These are phyloP conservation scores for Drosophila limbata DNA, from an alignment of 2,888 invertebrate genomes.

Conservation along the genomic window DNA sequence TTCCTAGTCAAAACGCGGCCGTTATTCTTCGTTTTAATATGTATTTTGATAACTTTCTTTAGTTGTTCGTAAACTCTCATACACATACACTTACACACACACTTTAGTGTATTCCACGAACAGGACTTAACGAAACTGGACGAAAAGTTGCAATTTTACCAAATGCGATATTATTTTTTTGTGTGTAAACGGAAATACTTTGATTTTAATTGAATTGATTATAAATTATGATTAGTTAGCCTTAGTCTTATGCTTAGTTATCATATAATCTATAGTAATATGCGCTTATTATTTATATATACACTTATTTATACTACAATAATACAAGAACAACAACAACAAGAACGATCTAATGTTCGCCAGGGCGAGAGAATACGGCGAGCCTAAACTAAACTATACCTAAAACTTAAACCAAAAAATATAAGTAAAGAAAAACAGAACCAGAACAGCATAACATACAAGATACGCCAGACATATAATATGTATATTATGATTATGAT, in stretches of 20 bases:
- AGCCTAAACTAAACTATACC: conserved; percentile 19
- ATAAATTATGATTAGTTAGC: conserved; percentile 60
- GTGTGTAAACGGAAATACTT: conserved; percentile 63
- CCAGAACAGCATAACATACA: conserved; percentile 40
- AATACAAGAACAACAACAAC: conserved; percentile 30
- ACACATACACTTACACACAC: conserved; percentile 4
- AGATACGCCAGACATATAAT: conserved; percentile 40
- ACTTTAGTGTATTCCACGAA: conserved; percentile 36
- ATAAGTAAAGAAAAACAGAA: conserved; percentile 6
- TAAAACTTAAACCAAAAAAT: conserved; percentile 25
- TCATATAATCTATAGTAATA: conserved; percentile 54
- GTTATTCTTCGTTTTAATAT: conserved; percentile 10
- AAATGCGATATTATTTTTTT: conserved; percentile 71
- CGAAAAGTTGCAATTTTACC: conserved; percentile 58
- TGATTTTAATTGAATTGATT: conserved; percentile 65
- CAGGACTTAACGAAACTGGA: conserved; percentile 39
- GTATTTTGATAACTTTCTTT: conserved; percentile 13
- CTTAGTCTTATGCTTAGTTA: conserved; percentile 67
- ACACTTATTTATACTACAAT: conserved; percentile 27
- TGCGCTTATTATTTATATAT: conserved; percentile 61
- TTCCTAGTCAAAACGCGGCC: conserved; percentile 40
- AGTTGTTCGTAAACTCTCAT: conserved; percentile 7
- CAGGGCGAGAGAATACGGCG: conserved; percentile 21
- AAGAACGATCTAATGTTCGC: conserved; percentile 12
- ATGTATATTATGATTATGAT: conserved; percentile 42